phyloP scores from a whole-genome alignment of 2,113 vertebrate genomes.

The Centropus bengalensis region DNA sequence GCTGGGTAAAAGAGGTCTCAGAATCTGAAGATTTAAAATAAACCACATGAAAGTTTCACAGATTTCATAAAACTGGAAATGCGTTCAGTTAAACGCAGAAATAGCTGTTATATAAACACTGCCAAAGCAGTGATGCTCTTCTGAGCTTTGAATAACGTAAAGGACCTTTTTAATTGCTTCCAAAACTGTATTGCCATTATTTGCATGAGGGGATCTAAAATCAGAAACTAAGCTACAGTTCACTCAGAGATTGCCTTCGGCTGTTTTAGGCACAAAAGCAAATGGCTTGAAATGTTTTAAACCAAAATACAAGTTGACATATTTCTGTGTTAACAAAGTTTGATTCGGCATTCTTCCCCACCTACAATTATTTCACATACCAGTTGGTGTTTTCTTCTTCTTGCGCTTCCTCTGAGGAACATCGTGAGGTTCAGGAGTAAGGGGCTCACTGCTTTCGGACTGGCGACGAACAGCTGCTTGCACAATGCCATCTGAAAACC shows the following conservation, averaged over 20 bases:
- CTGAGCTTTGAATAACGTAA: background rate
- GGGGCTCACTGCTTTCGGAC: slow-evolving; percentile 76
- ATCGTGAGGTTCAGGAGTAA: slow-evolving; percentile 73
- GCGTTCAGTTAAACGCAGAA: background rate
- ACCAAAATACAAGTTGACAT: background rate
- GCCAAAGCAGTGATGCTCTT: background rate
- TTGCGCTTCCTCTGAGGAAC: slow-evolving; percentile 81
- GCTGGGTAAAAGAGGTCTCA: slow-evolving; percentile 77
- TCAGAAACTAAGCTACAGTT: background rate
- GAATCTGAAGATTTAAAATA: slow-evolving; percentile 73
- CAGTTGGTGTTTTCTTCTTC: slow-evolving; percentile 81
- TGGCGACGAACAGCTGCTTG: slow-evolving; percentile 71
- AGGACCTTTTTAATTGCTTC: background rate
- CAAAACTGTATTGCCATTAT: background rate
- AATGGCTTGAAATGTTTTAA: background rate
- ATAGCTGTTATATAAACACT: background rate
- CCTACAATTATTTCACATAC: slow-evolving; percentile 42
- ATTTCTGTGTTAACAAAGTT: background rate
- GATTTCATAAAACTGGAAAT: background rate
- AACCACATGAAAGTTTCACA: background rate
- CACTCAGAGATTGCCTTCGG: background rate
- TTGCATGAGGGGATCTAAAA: background rate
- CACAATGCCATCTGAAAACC: slow-evolving; percentile 75
- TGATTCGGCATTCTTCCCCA: background rate
- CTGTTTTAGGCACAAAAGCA: background rate